Evolutionary conservation across 2,113 vertebrate species (phyloP).

Genomic region (Microcebus jonahi): DNA sequence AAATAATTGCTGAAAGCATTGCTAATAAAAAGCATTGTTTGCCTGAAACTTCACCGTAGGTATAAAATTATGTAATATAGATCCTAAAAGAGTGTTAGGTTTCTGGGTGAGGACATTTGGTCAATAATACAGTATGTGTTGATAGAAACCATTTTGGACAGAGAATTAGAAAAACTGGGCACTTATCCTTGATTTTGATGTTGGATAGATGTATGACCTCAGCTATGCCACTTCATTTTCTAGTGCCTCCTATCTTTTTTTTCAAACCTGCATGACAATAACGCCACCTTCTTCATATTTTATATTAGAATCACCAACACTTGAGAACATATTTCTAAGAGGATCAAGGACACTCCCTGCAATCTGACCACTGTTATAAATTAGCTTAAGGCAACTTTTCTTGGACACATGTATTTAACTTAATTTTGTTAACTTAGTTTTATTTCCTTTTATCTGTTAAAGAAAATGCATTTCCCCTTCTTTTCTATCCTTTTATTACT

Average conservation of each 20-base stretch:
- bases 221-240: neutral
- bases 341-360: neutral
- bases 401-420: neutral
- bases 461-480: neutral
- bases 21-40: neutral
- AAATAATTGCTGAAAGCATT: neutral
- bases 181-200: neutral
- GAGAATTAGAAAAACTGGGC: neutral
- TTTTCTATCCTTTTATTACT: neutral
- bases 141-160: neutral
- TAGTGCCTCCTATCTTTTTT: neutral
- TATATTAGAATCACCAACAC: neutral
- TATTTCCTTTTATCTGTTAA: conserved; percentile 1
- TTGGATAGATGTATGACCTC: neutral
- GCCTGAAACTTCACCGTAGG: neutral
- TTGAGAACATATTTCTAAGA: neutral
- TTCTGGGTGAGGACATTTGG: neutral
- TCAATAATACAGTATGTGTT: neutral
- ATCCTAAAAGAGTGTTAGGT: neutral
- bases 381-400: neutral
- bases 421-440: neutral
- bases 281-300: neutral
- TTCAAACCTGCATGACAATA: neutral
- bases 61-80: neutral
- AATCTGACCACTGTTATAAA: neutral